Evolutionary conservation across 1,140 invertebrate genomes (phyloP).

Genomic region (Littorina saxatilis): DNA sequence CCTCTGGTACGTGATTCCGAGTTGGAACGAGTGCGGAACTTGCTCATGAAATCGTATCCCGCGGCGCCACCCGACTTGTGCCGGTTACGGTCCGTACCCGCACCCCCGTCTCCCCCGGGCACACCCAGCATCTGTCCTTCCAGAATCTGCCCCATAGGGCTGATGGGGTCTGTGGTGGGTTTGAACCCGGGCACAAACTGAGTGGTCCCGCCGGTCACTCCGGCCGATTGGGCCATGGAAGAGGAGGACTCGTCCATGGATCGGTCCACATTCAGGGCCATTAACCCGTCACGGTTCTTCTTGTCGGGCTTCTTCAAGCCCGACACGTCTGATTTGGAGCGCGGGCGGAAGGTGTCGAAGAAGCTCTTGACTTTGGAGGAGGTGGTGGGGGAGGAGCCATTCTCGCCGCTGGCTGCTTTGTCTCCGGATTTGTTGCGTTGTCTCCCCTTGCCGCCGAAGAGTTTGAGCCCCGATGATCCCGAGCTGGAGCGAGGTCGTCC

Average conservation of each 20-base stretch:
- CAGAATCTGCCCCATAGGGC: slow-evolving; percentile 69
- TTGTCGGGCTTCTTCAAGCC: slow-evolving; percentile 69
- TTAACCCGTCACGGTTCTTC: slow-evolving; percentile 46
- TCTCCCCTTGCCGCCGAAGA: slow-evolving; percentile 63
- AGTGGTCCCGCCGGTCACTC: background rate
- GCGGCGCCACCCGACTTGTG: slow-evolving; percentile 62
- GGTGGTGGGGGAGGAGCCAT: slow-evolving; percentile 60
- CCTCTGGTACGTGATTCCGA: slow-evolving; percentile 65
- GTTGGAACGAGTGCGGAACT: slow-evolving; percentile 66
- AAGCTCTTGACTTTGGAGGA: slow-evolving; percentile 77
- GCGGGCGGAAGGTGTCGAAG: slow-evolving; percentile 89
- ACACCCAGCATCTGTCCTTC: slow-evolving; percentile 59
- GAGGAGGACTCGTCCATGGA: slow-evolving; percentile 67
- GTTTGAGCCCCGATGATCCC: slow-evolving; percentile 65
- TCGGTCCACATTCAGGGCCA: slow-evolving; percentile 57
- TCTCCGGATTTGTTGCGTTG: slow-evolving; percentile 77
- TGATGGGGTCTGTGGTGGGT: slow-evolving; percentile 35
- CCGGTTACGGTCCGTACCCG: slow-evolving; percentile 36
- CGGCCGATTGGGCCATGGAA: background rate
- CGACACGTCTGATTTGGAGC: slow-evolving; percentile 85
- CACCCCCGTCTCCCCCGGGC: background rate
- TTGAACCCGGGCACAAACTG: slow-evolving; percentile 25
- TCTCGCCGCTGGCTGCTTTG: slow-evolving; percentile 64
- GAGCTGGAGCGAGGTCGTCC: slow-evolving; percentile 53
- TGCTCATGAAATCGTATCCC: slow-evolving; percentile 61